Percentiles rank a stretch among this genome's conserved stretches.
Conservation (phyloP, 1,140 invertebrate genomes). For the Dendroctonus ponderosae region DNA sequence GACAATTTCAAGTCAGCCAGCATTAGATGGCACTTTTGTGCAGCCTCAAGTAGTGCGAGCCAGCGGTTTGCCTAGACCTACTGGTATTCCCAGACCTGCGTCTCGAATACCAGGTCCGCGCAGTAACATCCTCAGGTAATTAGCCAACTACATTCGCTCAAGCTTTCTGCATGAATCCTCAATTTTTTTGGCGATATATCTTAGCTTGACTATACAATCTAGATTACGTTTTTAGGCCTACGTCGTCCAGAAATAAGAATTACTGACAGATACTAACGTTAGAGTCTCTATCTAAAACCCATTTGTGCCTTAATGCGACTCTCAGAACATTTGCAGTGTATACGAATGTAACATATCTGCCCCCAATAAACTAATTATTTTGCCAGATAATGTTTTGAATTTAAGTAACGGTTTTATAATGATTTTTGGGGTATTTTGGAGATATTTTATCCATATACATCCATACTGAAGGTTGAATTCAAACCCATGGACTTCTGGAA, state of each 20-base stretch:
- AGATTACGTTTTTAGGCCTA: conserved; percentile 6
- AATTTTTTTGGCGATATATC: neutral
- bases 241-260: conserved; percentile 9
- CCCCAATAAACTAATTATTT: no score
- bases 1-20: no score
- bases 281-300: no score
- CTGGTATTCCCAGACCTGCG: conserved; percentile 41
- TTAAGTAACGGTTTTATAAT: no score
- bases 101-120: conserved; percentile 43
- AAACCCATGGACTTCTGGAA: no score
- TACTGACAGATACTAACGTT: conserved; percentile 15
- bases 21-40: conserved; percentile 21
- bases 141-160: neutral
- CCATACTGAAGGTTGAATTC: no score
- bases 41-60: conserved; percentile 30
- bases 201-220: neutral
- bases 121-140: conserved; percentile 37
- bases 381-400: no score
- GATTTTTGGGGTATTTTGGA: no score
- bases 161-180: neutral
- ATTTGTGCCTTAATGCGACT: no score
- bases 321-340: no score
- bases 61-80: conserved; percentile 42
- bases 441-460: no score
- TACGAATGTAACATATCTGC: no score